Percentiles rank a stretch among this genome's conserved stretches.
These are phyloP conservation scores for Spongilla lacustris DNA, from an alignment of 37 sponge, comb jelly and placozoan genomes.

Conservation along the genomic window DNA sequence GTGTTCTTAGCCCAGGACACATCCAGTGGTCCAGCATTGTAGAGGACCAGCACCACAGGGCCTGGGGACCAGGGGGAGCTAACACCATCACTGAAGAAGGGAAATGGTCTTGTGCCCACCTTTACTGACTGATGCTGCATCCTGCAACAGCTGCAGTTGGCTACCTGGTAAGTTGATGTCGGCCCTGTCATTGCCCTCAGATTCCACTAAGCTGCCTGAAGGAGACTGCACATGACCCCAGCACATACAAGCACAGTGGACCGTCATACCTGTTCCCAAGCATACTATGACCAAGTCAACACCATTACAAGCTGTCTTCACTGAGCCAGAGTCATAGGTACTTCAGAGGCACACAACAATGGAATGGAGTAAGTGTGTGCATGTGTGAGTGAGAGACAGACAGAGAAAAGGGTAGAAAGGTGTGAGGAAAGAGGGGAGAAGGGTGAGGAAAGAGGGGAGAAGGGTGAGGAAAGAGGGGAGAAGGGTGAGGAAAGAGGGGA, in stretches of 20 bases:
- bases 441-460: not conserved
- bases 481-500: too few relatives aligned
- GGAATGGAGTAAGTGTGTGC: too few relatives aligned
- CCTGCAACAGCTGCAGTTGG: constrained; percentile 52
- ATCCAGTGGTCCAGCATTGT: constrained; percentile 68
- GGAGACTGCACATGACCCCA: not conserved
- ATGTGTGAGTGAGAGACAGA: too few relatives aligned
- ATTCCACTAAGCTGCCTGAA: constrained; percentile 39
- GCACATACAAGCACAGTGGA: not conserved
- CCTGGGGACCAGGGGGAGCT: not conserved
- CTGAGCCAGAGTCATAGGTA: constrained; percentile 9
- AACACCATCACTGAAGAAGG: not conserved
- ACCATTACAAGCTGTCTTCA: constrained; percentile 28
- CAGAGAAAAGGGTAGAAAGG: too few relatives aligned
- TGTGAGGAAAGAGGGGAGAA: too few relatives aligned
- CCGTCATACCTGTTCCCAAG: constrained; percentile 35
- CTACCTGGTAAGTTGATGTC: constrained; percentile 58
- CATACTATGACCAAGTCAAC: constrained; percentile 57
- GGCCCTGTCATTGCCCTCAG: constrained; percentile 53
- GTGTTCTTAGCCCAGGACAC: constrained; percentile 54
- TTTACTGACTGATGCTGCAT: constrained; percentile 13
- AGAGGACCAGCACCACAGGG: constrained; percentile 53
- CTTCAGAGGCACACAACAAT: constrained; percentile 7
- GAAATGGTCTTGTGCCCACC: not conserved
- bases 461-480: too few relatives aligned